Evolutionary conservation across 2,797 vertebrate genomes (phyloP).

Genomic region (Telmatherina bonti): DNA sequence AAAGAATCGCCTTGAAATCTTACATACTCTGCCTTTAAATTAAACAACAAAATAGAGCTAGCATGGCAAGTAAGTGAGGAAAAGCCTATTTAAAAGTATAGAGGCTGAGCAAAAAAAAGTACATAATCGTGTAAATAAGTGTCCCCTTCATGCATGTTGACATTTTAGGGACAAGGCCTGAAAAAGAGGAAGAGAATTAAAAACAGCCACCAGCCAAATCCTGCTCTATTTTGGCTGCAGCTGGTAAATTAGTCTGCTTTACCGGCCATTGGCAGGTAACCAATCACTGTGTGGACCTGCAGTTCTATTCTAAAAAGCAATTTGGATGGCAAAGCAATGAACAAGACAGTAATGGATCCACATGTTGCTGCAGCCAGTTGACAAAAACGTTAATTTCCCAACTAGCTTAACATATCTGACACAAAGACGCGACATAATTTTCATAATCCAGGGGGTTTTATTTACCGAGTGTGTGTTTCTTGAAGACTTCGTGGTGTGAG

Average conservation of each 20-base stretch:
- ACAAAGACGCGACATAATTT: slow-evolving; percentile 15
- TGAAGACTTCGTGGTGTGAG: slow-evolving; percentile 13
- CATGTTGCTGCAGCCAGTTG: slow-evolving; percentile 20
- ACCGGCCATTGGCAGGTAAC: slow-evolving; percentile 61
- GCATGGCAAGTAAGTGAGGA: slow-evolving; percentile 16
- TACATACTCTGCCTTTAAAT: no score
- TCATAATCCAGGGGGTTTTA: slow-evolving; percentile 19
- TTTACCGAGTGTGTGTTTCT: slow-evolving; percentile 17
- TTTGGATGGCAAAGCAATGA: slow-evolving; percentile 57
- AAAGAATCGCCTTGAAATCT: no score
- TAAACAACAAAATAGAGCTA: slow-evolving; percentile 10
- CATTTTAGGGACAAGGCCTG: slow-evolving; percentile 52
- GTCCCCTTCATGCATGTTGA: slow-evolving; percentile 49
- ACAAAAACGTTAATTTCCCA: slow-evolving; percentile 38
- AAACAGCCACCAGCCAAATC: slow-evolving; percentile 55
- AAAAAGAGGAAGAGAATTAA: slow-evolving; percentile 58
- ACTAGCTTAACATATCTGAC: slow-evolving; percentile 41
- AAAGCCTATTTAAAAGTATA: not conserved
- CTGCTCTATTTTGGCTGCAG: slow-evolving; percentile 48
- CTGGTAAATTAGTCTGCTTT: slow-evolving; percentile 55
- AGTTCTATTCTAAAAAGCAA: slow-evolving; percentile 42
- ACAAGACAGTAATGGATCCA: slow-evolving; percentile 47
- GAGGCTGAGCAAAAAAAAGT: slow-evolving; percentile 20
- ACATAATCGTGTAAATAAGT: slow-evolving; percentile 62
- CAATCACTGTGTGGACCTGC: slow-evolving; percentile 54